Base-by-base conservation (phyloP, 1,140 invertebrate genomes). In the Brachystomella parvula region DNA sequence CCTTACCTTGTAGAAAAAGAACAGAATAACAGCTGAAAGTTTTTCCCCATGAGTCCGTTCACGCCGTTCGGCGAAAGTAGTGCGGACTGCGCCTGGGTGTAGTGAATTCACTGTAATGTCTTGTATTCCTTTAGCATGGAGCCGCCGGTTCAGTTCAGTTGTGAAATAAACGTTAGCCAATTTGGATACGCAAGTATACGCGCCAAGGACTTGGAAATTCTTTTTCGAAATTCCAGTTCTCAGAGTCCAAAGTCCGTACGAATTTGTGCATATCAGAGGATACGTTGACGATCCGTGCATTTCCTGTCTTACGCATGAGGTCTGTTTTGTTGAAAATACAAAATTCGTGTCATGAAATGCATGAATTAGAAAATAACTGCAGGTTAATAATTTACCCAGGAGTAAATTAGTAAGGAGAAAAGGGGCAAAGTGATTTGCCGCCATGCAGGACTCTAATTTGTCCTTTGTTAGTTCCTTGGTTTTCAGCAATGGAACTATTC, bases 341-440 rank as follows among this genome's bases (percentile, higher is more conserved):
- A 60, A 60, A 12, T 29, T 60, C 39, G 9, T 9, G 24, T 9
- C 9, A 60, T 60, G 3, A 9, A 19, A 21, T 21, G 6, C 24
- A 57, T 15, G 32, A 47, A 33, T n/a, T 68, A 31, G 15, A 26
- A 19, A 57, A 30, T 1, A 56, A 58, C 32, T 6, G 24, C 31
- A 31, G 21, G 35, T 2, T 33, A n/a, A 26, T 28, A 15, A 74
- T 73, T 77, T 79, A 87, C 86, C 85, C 44, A 88, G 78, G 3
- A 88, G 78, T 1, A 87, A 77, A 75, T 85, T 82, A 0, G 90
- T 93, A 1, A 94, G 78, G 3, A 93, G 79, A 75, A 92, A 94
- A 44, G 89, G 90, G 0, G 90, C 89, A 74, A 91, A 90, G 74
- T 94, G 87, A 77, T 96, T 96, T 0, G 89, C 90, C 0, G 86